Evolutionary conservation across 2,888 invertebrate species (phyloP).

Genomic region (Plagiodera versicolora): DNA sequence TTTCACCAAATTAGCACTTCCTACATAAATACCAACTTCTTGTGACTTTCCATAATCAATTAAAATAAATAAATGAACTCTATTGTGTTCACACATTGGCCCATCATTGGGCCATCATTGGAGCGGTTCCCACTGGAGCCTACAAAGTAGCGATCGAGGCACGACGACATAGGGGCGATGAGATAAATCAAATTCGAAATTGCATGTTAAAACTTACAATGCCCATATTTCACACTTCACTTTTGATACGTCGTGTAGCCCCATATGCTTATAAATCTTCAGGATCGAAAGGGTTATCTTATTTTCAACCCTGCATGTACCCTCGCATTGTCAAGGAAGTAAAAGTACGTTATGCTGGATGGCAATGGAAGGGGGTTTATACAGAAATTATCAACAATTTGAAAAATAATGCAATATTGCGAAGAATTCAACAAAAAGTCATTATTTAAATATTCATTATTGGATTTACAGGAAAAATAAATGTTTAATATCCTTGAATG

Average conservation of each 20-base stretch:
- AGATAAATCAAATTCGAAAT: slow-evolving; percentile 13
- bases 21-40: no score
- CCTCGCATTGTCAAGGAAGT: slow-evolving; percentile 20
- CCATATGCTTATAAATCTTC: slow-evolving; percentile 27
- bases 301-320: slow-evolving; percentile 24
- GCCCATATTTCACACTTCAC: slow-evolving; percentile 16
- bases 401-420: no score
- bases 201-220: slow-evolving; percentile 4
- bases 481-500: no score
- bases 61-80: no score
- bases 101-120: no score
- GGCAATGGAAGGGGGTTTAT: not conserved
- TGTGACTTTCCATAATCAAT: no score
- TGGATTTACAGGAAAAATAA: no score
- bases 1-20: no score
- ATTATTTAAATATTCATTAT: no score
- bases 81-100: no score
- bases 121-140: not conserved
- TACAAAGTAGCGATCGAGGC: not conserved
- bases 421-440: no score
- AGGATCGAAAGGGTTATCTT: slow-evolving; percentile 24
- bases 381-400: no score
- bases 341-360: slow-evolving; percentile 12
- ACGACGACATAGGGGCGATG: slow-evolving; percentile 7
- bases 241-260: slow-evolving; percentile 8